These are phyloP conservation scores for Pyrrhia umbra DNA, from an alignment of 2,888 invertebrate species.

Conservation along the genomic window DNA sequence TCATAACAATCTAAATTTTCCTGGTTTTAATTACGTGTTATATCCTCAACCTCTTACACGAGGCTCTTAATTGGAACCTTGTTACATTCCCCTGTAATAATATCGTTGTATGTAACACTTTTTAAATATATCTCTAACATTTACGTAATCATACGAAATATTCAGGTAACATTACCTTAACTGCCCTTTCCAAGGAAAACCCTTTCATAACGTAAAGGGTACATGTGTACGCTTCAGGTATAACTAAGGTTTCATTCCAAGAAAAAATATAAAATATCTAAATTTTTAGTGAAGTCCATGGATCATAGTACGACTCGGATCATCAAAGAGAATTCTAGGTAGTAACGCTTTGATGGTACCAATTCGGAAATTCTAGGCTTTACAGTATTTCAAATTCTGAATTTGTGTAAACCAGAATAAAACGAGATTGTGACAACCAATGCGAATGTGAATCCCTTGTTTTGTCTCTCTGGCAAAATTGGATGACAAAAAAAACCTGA, in stretches of 20 bases:
- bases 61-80: not conserved
- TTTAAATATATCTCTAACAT: not conserved
- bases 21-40: constrained; percentile 3
- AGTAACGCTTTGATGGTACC: constrained; percentile 17
- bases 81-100: not conserved
- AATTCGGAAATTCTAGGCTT: not conserved
- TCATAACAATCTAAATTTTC: no score
- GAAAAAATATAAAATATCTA: constrained; percentile 25
- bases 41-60: constrained; percentile 19
- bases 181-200: constrained; percentile 26
- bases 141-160: constrained; percentile 28
- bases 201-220: constrained; percentile 37
- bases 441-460: no score
- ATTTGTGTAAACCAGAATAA: not conserved
- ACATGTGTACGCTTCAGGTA: constrained; percentile 10
- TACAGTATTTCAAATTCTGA: not conserved
- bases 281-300: constrained; percentile 11
- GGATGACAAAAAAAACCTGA: no score
- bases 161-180: constrained; percentile 20
- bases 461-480: no score
- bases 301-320: not conserved
- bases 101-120: constrained; percentile 1
- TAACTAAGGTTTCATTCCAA: constrained; percentile 16
- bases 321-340: constrained; percentile 12
- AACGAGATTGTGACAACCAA: no score